Evolutionary conservation across 1,140 invertebrate species (phyloP), one percentile per base, ranked within the genome.

Genomic region (Ladona fulva): DNA sequence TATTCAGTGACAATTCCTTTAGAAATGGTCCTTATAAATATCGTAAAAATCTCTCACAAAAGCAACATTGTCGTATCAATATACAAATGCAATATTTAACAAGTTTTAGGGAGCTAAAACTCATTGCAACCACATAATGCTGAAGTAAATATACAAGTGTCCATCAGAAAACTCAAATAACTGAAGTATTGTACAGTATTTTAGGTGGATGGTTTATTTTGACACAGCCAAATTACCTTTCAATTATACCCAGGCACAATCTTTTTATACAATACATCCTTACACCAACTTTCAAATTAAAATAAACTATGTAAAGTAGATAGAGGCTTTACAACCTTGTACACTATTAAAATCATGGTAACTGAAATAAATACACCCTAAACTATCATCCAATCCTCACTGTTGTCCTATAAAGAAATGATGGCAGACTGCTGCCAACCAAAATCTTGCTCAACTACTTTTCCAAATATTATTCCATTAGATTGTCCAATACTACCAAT

Each of bases 11-110:
- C 52, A 66, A 12, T 66, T 66, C n/a, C 52, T 66, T 66, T 66
- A 12, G n/a, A 66, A 22, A 19, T 19, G 14, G 14, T 66, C n/a
- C n/a, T 66, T 66, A 66, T 66, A 66, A 66, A 66, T 66, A 66
- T 66, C 52, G n/a, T 66, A 66, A 66, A 66, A 66, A 66, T 66
- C 52, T 66, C 52, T 66, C 52, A 66, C 52, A 66, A 66, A 66
- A 66, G 52, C 52, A 66, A 66, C 52, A 66, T 66, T 22, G 52
- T 66, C 52, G n/a, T 66, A 66, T 66, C 52, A 66, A 66, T 66
- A 66, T 66, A 66, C 52, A 66, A 66, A 66, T 66, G 52, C 52
- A 66, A 66, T 66, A 66, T 66, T 19, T 22, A 66, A 66, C 52
- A 66, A 66, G 52, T 66, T 22, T 66, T 16, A 66, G 52, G 52